Evolutionary conservation across 2,888 invertebrate genomes (phyloP), one percentile per base, ranked within the genome.

Genomic region (Lasiommata megera): DNA sequence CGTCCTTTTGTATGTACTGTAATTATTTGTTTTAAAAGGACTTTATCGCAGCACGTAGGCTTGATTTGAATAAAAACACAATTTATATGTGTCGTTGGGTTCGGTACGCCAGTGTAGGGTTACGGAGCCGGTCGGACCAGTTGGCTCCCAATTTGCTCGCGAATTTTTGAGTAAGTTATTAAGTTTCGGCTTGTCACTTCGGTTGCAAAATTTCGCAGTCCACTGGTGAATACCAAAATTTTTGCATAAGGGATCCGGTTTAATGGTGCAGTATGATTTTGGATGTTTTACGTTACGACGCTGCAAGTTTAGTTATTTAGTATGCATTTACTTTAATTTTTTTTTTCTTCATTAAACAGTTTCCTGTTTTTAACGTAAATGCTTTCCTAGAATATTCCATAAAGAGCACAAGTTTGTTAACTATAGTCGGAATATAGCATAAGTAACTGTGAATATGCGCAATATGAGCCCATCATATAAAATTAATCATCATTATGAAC

Each of bases 141-240:
- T 79, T 68, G 71, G 82, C 85, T 89, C 82, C 89, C 88, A 89
- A 89, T 88, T 89, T 87, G 88, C 84, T 85, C 84, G 78, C 78
- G 82, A 82, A 84, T 88, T 89, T 89, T 84, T 84, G 86, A 89
- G 88, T 89, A 88, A 89, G 89, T 88, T 89, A 89, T 90, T 89
- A 89, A 88, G 86, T 90, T 89, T 88, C 88, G 85, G 78, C 87
- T 83, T 89, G 88, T 89, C 88, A 88, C 88, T 86, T 83, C 67
- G 74, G 76, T 88, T 85, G 88, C 86, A 80, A 89, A 89, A 88
- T 87, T 87, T 86, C 79, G 84, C 86, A 81, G 84, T 77, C 72
- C 72, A 72, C 75, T 74, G 82, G 73, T 72, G 75, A 67, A 63
- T 67, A 63, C 67, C 67, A 66, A 66, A 61, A 60, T 62, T 66